Percentiles rank a stretch among this genome's conserved stretches.
These are phyloP conservation scores for Limonius californicus DNA, from an alignment of 1,140 invertebrate species.

Conservation along the genomic window DNA sequence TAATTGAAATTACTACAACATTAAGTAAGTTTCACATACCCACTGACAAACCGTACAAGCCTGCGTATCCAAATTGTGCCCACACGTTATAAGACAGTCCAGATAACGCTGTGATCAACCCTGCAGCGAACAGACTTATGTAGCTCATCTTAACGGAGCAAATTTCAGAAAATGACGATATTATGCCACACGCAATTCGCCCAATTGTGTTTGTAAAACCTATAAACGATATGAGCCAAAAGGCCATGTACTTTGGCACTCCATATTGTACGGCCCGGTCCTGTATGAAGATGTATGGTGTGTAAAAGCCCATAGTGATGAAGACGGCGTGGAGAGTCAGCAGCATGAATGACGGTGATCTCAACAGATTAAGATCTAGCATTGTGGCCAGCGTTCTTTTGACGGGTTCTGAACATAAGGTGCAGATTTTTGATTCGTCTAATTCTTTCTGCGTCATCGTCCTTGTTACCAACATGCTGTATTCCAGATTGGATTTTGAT, in stretches of 20 bases:
- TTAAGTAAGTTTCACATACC: conserved; percentile 35
- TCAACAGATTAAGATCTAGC: conserved; percentile 78
- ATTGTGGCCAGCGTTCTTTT: conserved; percentile 71
- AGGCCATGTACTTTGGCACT: conserved; percentile 51
- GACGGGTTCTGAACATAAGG: conserved; percentile 65
- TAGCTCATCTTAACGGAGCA: conserved; percentile 34
- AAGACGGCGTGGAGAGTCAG: conserved; percentile 82
- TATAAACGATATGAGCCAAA: conserved; percentile 78
- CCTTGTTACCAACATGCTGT: conserved; percentile 75
- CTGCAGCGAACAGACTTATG: conserved; percentile 33
- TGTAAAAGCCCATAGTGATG: conserved; percentile 89
- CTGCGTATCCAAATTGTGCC: conserved; percentile 28
- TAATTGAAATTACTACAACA: too few relatives aligned
- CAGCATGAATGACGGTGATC: conserved; percentile 81
- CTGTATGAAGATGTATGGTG: conserved; percentile 83
- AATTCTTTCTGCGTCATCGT: conserved; percentile 66
- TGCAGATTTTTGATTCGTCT: conserved; percentile 55
- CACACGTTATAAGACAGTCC: conserved; percentile 24
- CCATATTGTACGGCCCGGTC: conserved; percentile 50
- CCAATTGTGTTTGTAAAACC: conserved; percentile 87
- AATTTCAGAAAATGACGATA: conserved; percentile 32
- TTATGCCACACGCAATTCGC: conserved; percentile 68
- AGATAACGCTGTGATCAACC: conserved; percentile 30
- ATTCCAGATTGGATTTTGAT: conserved; percentile 69
- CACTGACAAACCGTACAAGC: conserved; percentile 33